phyloP scores from a whole-genome alignment of 2,888 invertebrate species.

The Urechis unicinctus region DNA sequence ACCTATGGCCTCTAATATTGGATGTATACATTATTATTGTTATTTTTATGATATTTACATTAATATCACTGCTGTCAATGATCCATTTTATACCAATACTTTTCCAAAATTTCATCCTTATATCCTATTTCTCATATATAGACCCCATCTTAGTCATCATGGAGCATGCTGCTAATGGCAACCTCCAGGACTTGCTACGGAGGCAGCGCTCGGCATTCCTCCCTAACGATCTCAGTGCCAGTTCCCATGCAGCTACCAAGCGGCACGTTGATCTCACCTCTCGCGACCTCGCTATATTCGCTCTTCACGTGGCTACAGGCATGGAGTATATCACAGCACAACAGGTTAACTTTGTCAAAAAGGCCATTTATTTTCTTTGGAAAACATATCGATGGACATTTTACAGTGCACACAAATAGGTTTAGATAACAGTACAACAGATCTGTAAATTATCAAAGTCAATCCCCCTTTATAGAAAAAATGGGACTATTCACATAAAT shows the following conservation, averaged over 20 bases:
- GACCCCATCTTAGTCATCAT: constrained; percentile 20
- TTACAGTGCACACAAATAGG: no score
- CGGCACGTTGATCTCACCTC: constrained; percentile 11
- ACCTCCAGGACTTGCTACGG: constrained; percentile 18
- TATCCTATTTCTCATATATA: constrained; percentile 5
- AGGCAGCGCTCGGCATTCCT: constrained; percentile 12
- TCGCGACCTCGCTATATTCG: constrained; percentile 17
- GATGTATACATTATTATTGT: no score
- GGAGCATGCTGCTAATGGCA: constrained; percentile 21
- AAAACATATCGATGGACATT: no score
- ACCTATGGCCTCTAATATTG: no score
- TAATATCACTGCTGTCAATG: no score
- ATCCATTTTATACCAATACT: no score
- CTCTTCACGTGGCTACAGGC: constrained; percentile 18
- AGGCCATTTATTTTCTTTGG: background rate
- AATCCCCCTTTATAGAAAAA: no score
- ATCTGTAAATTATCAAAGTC: no score
- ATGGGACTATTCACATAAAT: no score
- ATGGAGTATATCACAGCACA: constrained; percentile 20
- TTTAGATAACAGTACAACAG: no score
- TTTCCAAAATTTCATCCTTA: no score
- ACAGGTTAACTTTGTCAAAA: constrained; percentile 13
- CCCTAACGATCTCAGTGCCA: constrained; percentile 9
- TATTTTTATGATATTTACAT: no score
- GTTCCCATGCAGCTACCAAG: background rate